phyloP scores from a whole-genome alignment of 2,888 invertebrate species.

The Bembecia ichneumoniformis region DNA sequence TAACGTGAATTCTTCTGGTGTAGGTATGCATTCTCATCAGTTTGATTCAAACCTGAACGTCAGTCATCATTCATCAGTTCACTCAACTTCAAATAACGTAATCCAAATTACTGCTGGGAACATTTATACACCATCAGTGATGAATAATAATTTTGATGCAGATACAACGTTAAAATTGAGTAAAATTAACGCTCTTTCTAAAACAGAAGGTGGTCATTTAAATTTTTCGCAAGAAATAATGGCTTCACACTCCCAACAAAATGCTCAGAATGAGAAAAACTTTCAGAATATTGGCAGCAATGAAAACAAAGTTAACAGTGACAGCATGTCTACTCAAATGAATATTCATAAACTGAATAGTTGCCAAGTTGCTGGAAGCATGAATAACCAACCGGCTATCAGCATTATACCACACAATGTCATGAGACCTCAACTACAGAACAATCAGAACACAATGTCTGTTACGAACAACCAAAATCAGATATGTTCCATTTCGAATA shows the following conservation, averaged over 20 bases:
- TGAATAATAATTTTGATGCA: constrained; percentile 57
- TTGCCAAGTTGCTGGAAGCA: constrained; percentile 53
- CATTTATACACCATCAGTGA: constrained; percentile 53
- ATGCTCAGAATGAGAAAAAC: constrained; percentile 54
- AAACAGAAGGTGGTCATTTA: constrained; percentile 60
- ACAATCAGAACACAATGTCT: constrained; percentile 47
- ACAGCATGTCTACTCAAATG: constrained; percentile 44
- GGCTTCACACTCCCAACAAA: constrained; percentile 61
- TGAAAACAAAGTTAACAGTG: constrained; percentile 49
- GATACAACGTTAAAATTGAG: constrained; percentile 62
- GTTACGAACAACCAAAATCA: constrained; percentile 52
- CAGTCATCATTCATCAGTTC: constrained; percentile 51
- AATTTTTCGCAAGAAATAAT: constrained; percentile 66
- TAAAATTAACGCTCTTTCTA: constrained; percentile 62
- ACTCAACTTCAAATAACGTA: constrained; percentile 54
- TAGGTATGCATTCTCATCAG: constrained; percentile 53
- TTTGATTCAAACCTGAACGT: constrained; percentile 49
- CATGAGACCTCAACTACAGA: constrained; percentile 50
- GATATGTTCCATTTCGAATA: constrained; percentile 53
- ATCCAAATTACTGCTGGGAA: constrained; percentile 65
- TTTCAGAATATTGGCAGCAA: constrained; percentile 56
- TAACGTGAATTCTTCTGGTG: constrained; percentile 30
- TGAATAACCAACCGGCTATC: constrained; percentile 42
- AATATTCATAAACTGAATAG: constrained; percentile 59
- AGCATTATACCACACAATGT: constrained; percentile 59